These are phyloP conservation scores for Lagria hirta DNA, from an alignment of 2,888 invertebrate genomes.

Conservation along the genomic window DNA sequence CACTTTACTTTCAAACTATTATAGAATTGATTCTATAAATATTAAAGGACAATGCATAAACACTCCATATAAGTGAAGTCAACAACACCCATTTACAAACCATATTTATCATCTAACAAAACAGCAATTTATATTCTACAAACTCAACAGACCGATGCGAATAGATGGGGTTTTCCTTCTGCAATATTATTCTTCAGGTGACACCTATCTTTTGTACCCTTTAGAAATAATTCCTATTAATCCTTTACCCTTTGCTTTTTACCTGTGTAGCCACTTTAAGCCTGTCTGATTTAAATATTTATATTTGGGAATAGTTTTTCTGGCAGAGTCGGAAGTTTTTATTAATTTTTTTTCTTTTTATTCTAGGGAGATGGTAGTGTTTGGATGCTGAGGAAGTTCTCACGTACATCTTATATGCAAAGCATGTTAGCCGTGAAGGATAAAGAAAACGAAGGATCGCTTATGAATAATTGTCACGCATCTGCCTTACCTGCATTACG, in stretches of 20 bases:
- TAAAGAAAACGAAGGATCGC: constrained; percentile 5
- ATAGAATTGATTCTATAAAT: too few species aligned
- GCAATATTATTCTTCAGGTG: constrained; percentile 31
- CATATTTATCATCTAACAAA: constrained; percentile 37
- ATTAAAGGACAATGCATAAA: constrained; percentile 32
- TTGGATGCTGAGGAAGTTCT: constrained; percentile 12
- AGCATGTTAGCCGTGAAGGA: constrained; percentile 13
- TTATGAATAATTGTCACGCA: constrained; percentile 6
- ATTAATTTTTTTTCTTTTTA: constrained; percentile 20
- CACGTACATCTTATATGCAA: constrained; percentile 22
- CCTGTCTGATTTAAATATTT: constrained; percentile 31
- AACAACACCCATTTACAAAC: constrained; percentile 35
- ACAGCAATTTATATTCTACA: constrained; percentile 41
- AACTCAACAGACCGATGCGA: constrained; percentile 39
- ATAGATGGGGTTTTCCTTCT: constrained; percentile 37
- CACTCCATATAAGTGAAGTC: constrained; percentile 37
- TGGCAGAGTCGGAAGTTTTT: constrained; percentile 17
- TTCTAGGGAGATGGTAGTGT: too few species aligned
- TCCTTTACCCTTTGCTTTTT: constrained; percentile 36
- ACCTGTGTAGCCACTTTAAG: constrained; percentile 29
- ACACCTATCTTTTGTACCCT: constrained; percentile 44
- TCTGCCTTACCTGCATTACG: too few species aligned
- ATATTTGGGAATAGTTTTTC: constrained; percentile 23
- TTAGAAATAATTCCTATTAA: constrained; percentile 39
- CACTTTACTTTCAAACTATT: too few species aligned